Evolutionary conservation across 2,113 vertebrate species (phyloP), one percentile per base, ranked within the genome.

Genomic region (Hippoglossus stenolepis): DNA sequence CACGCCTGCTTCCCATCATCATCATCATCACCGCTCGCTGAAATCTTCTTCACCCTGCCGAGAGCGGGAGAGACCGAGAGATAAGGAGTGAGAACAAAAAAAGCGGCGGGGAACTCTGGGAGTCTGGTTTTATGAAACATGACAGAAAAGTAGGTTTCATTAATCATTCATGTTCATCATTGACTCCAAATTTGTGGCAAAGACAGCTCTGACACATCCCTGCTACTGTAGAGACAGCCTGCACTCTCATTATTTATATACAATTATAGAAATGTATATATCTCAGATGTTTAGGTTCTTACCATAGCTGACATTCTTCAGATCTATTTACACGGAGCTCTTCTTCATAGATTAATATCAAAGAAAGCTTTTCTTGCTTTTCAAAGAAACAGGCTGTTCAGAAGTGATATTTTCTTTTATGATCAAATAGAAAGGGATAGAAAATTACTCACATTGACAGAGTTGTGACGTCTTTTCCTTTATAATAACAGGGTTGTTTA

Each of bases 41-140:
- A 95, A 0, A 92, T 92, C 61, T 90, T 90, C 90, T 96, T 97
- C 83, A 92, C 90, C 94, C 97, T 99, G 92, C 10, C 68, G 59
- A 31, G 51, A 67, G 45, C 23, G 65, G 60, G 54, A 40, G 4
- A 35, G 15, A 70, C 43, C 15, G 23, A 68, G 59, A 23, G 59
- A 64, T 35, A 31, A 76, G 47, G 65, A 75, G 67, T 90, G 77
- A 89, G 82, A 84, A 87, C 85, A 87, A 85, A 88, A 88, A 89
- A 78, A 86, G 62, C 4, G 18, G 70, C n/a, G 5, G 71, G 60
- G 63, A 74, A 79, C 75, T 83, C 73, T 75, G 73, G 56, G 57
- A 77, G 63, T 81, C 56, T 79, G 73, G 68, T 78, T 87, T 84
- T 69, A 90, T 91, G 80, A 78, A 87, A 89, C 85, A 91, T 91